Percentiles rank a stretch among this genome's conserved stretches.
Evolutionary conservation across 2,113 vertebrate species (phyloP).

Genomic region (Dasyprocta punctata): DNA sequence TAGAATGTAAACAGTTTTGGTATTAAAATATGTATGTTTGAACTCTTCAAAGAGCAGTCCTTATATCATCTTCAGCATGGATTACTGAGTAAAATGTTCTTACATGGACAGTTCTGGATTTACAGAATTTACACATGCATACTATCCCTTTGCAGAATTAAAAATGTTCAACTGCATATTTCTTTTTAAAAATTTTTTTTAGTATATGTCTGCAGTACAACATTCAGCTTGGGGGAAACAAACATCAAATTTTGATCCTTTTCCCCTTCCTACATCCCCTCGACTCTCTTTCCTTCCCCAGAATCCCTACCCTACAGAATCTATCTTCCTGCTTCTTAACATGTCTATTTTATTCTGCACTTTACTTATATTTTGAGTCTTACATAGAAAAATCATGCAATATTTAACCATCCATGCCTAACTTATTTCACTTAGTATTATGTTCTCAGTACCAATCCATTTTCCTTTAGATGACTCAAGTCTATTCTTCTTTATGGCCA

Average conservation of each 20-base stretch:
- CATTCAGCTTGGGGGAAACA: background rate
- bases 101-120: background rate
- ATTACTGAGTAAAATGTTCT: background rate
- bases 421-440: background rate
- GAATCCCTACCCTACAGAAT: background rate
- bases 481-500: background rate
- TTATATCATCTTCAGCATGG: background rate
- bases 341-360: background rate
- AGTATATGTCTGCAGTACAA: background rate
- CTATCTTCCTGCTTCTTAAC: background rate
- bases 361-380: background rate
- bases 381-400: background rate
- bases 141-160: background rate
- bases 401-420: background rate
- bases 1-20: constrained; percentile 12
- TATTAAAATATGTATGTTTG: background rate
- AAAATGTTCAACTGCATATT: background rate
- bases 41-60: constrained; percentile 20
- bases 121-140: background rate
- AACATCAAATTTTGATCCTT: background rate
- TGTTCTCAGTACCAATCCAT: background rate
- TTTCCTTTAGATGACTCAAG: background rate
- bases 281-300: background rate
- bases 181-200: background rate
- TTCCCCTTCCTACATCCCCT: background rate